Evolutionary conservation across 2,888 invertebrate genomes (phyloP).

Genomic region (Protodeltote pygarga): DNA sequence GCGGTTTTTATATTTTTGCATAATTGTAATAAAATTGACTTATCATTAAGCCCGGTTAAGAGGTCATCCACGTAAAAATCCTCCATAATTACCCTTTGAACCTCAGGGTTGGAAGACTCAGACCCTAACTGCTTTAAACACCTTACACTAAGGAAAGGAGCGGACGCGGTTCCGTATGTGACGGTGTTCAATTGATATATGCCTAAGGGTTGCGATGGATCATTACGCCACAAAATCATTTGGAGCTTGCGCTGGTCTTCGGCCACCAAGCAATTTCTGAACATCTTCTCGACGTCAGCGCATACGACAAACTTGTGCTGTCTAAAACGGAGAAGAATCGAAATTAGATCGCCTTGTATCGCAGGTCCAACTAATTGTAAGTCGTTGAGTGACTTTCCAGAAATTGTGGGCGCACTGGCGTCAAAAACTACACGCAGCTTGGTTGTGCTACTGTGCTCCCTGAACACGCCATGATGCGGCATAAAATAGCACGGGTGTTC

Average conservation of each 20-base stretch:
- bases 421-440: no score
- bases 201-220: background rate
- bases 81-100: background rate
- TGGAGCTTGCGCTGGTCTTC: background rate
- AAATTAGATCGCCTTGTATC: no score
- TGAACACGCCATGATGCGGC: conserved; percentile 17
- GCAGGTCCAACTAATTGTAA: conserved; percentile 15
- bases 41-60: background rate
- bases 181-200: no score
- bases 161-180: no score
- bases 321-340: no score
- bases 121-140: conserved; percentile 7
- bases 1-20: background rate
- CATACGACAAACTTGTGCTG: conserved; percentile 8
- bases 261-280: background rate
- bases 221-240: conserved; percentile 9
- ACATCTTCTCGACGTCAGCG: conserved; percentile 8
- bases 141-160: background rate
- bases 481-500: conserved; percentile 2
- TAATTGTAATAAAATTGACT: background rate
- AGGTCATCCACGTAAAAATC: conserved; percentile 6
- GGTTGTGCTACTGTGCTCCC: conserved; percentile 10
- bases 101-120: background rate
- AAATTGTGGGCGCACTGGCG: background rate
- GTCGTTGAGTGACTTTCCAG: conserved; percentile 11